phyloP scores from a whole-genome alignment of 1,140 invertebrate genomes.

The Harlomillsia oculata region DNA sequence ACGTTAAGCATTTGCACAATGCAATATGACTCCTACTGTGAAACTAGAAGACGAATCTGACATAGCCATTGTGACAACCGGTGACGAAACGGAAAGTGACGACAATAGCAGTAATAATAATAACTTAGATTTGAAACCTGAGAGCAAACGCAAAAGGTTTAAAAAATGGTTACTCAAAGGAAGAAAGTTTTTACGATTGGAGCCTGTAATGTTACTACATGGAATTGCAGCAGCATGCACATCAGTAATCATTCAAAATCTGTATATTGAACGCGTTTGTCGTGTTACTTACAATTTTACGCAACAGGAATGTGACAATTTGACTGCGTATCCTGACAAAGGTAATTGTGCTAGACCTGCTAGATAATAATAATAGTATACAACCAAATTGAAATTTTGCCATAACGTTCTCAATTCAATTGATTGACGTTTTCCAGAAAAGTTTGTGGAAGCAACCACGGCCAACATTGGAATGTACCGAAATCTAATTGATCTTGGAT shows the following conservation, averaged over 20 bases:
- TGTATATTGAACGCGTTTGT: constrained; percentile 18
- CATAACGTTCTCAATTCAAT: neutral
- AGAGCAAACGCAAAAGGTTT: no score
- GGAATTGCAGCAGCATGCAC: neutral
- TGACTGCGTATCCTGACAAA: neutral
- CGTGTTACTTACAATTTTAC: constrained; percentile 1
- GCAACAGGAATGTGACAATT: constrained; percentile 5
- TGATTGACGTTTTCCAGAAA: neutral
- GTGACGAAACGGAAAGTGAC: no score
- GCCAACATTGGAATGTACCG: neutral
- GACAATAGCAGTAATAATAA: no score
- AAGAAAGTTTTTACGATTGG: neutral
- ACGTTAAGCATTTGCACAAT: no score
- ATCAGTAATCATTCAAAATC: constrained; percentile 9
- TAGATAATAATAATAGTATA: neutral
- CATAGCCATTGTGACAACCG: no score
- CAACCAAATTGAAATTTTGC: neutral
- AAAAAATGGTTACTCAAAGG: no score
- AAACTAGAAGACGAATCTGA: no score
- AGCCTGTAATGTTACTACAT: neutral
- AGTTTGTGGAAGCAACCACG: neutral
- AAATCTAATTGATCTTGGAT: constrained; percentile 1
- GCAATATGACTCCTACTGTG: no score
- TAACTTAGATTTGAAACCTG: no score
- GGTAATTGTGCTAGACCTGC: neutral